Conservation (phyloP, 2,797 vertebrate genomes). For the Darevskia nairensis region DNA sequence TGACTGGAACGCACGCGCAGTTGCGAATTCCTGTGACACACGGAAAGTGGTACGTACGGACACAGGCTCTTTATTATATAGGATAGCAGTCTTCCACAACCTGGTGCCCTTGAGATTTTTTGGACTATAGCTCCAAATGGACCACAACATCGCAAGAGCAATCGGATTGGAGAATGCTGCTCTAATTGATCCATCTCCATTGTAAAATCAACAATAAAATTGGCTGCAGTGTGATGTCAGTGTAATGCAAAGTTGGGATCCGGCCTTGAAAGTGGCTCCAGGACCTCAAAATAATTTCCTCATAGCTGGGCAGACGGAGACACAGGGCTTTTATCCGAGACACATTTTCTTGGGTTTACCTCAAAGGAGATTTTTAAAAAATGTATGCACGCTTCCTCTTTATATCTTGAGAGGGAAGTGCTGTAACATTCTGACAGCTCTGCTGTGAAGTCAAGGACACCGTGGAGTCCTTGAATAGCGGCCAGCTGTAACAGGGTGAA, state of each 20-base stretch:
- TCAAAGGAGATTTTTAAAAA: background rate
- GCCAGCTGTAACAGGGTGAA: slow-evolving; percentile 5
- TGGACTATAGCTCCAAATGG: no score
- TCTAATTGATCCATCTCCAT: background rate
- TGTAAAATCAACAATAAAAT: background rate
- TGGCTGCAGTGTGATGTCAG: background rate
- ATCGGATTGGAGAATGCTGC: no score
- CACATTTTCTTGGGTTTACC: background rate
- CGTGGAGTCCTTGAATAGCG: background rate
- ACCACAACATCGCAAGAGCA: no score
- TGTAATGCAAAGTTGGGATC: background rate
- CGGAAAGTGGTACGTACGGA: no score
- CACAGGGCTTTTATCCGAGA: background rate
- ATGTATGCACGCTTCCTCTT: background rate
- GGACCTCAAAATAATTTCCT: background rate
- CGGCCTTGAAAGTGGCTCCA: background rate
- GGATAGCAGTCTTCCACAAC: no score
- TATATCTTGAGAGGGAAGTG: slow-evolving; percentile 4
- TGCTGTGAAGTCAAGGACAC: slow-evolving; percentile 18
- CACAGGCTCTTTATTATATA: no score
- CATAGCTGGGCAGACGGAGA: background rate
- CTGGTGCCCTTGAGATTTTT: no score
- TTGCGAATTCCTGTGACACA: no score
- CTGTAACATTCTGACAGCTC: background rate
- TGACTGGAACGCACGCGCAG: no score